These are phyloP conservation scores for Catamblyrhynchus diadema DNA, from an alignment of 2,797 vertebrate species.

Conservation along the genomic window DNA sequence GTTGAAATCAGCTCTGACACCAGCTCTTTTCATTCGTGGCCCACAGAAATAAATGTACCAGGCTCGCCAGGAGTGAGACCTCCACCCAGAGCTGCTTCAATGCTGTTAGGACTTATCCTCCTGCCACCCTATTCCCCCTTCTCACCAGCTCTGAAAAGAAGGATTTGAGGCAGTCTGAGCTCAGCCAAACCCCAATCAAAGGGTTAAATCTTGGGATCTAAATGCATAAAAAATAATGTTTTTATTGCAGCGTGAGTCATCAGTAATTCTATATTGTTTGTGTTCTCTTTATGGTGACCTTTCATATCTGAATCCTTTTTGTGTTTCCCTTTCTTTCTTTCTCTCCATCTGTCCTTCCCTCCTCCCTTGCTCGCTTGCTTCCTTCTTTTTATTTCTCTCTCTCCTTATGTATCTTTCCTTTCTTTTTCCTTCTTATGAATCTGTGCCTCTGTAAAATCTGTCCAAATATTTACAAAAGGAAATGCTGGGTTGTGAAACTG, in stretches of 20 bases:
- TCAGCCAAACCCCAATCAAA: background rate
- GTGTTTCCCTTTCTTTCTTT: background rate
- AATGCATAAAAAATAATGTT: background rate
- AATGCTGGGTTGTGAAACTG: slow-evolving; percentile 60
- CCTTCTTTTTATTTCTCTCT: background rate
- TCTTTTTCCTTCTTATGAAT: background rate
- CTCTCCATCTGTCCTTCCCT: rapidly evolving
- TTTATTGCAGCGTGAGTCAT: background rate
- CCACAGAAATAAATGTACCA: background rate
- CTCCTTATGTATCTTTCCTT: background rate
- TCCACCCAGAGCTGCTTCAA: background rate
- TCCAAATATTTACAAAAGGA: slow-evolving; percentile 63
- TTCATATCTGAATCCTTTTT: background rate
- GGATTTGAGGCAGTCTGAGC: background rate
- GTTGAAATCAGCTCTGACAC: rapidly evolving
- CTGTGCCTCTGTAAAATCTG: background rate
- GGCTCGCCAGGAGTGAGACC: background rate
- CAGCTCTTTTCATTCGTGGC: rapidly evolving
- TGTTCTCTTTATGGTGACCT: background rate
- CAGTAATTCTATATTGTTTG: background rate
- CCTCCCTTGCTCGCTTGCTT: rapidly evolving
- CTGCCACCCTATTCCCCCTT: background rate
- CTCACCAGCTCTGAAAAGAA: background rate
- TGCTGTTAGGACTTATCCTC: background rate
- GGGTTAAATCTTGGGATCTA: background rate